Base-by-base conservation (phyloP, 2,888 invertebrate species). In the Epirrhoe tristata region DNA sequence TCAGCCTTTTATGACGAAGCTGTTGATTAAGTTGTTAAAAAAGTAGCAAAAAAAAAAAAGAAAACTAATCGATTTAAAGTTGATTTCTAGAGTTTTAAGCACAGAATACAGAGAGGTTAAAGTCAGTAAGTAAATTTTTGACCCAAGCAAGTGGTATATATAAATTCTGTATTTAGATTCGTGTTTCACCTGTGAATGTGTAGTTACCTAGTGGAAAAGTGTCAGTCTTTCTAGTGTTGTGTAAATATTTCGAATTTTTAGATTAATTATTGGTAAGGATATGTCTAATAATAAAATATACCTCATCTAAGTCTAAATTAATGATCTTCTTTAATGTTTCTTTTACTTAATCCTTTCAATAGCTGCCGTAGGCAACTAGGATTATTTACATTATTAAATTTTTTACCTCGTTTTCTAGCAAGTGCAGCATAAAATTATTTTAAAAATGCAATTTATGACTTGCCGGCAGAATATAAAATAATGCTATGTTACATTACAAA, bases 1-100 rank as follows among this genome's bases (percentile, higher is more conserved):
- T 93, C 1, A 87, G 79, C 48, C 72, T 89, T 14, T 88, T 91
- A 87, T 90, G 88, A 89, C 83, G 67, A 76, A 10, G 32, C 39
- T 52, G 31, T 31, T 1, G 1, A 39, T 0, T 1, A 12, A 12
- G 5, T 12, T 43, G 12, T 43, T 39, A 39, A 10, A n/a, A n/a
- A n/a, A n/a, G n/a, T n/a, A n/a, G n/a, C n/a, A n/a, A 24, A 24
- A 24, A 2, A 24, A 24, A 24, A 24, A 24, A 24, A 24, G 1
- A 24, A 24, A 24, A 24, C 3, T 24, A n/a, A n/a, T n/a, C n/a
- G n/a, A n/a, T 24, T 24, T 24, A 2, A 2, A 24, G 24, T 24
- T 24, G 24, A 24, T 24, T 24, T n/a, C n/a, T n/a, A n/a, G n/a
- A n/a, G n/a, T n/a, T n/a, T n/a, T n/a, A n/a, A n/a, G n/a, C n/a